Conservation (phyloP, 2,888 invertebrate genomes). For the Eristalis pertinax region DNA sequence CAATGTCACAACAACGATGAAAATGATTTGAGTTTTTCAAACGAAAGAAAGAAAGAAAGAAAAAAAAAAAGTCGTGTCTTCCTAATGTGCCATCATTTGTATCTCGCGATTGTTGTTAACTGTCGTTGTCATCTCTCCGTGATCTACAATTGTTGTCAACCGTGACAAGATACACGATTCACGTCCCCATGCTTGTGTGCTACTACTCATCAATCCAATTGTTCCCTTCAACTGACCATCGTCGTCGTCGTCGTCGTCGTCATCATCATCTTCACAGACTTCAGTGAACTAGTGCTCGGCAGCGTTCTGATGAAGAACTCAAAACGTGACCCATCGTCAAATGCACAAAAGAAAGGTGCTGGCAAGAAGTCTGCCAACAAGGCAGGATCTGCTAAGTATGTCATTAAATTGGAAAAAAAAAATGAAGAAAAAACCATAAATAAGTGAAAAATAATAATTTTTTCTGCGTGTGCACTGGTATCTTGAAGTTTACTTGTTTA, state of each 20-base stretch:
- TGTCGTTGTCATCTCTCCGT: slow-evolving; percentile 1
- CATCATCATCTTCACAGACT: background rate
- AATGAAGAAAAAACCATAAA: no score
- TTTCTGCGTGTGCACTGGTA: background rate
- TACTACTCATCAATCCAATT: background rate
- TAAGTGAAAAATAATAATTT: background rate
- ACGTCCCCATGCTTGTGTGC: background rate
- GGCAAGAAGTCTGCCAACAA: slow-evolving; percentile 45
- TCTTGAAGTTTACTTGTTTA: slow-evolving; percentile 15
- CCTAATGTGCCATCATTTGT: slow-evolving; percentile 36
- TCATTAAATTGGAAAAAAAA: slow-evolving; percentile 3
- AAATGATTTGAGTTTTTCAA: slow-evolving; percentile 2
- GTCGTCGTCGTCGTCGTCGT: no score
- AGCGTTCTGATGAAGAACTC: slow-evolving; percentile 54
- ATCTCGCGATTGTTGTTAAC: background rate
- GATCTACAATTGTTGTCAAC: slow-evolving; percentile 34
- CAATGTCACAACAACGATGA: background rate
- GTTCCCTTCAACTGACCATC: background rate
- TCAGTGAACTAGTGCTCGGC: background rate
- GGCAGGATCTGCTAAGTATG: slow-evolving; percentile 55
- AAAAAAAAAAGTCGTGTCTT: slow-evolving; percentile 4
- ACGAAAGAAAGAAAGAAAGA: background rate
- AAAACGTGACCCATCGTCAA: slow-evolving; percentile 42
- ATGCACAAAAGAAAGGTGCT: slow-evolving; percentile 48
- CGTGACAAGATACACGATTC: slow-evolving; percentile 7